Evolutionary conservation across 2,888 invertebrate genomes (phyloP).

Genomic region (Netelia fuscicornis): DNA sequence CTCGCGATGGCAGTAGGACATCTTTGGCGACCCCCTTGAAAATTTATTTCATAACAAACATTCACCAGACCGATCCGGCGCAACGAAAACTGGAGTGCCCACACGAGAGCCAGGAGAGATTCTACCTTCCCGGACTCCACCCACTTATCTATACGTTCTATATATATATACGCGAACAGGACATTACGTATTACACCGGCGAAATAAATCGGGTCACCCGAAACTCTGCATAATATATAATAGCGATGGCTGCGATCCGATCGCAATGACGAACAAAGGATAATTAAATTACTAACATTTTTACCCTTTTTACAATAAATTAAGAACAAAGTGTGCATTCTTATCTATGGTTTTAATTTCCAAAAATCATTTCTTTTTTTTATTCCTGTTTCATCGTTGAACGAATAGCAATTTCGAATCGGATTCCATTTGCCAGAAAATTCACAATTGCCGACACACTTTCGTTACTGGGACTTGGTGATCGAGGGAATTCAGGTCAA

Average conservation of each 20-base stretch:
- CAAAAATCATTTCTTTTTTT: too few species aligned
- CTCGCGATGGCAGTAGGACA: neutral
- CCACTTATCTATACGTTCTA: slow-evolving; percentile 38
- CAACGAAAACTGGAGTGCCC: slow-evolving; percentile 53
- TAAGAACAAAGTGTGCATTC: too few species aligned
- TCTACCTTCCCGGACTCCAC: slow-evolving; percentile 49
- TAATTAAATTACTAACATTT: too few species aligned
- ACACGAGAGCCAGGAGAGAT: slow-evolving; percentile 15
- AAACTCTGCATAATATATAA: slow-evolving; percentile 44
- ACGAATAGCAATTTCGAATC: too few species aligned
- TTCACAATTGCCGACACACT: slow-evolving; percentile 22
- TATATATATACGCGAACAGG: slow-evolving; percentile 10
- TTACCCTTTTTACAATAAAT: too few species aligned
- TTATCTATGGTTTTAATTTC: too few species aligned
- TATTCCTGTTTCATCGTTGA: too few species aligned
- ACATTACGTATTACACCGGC: slow-evolving; percentile 29
- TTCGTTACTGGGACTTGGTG: slow-evolving; percentile 35
- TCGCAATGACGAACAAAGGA: neutral
- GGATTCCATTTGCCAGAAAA: neutral
- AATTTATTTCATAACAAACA: slow-evolving; percentile 71
- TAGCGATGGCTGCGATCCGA: slow-evolving; percentile 52
- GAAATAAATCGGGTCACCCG: slow-evolving; percentile 42
- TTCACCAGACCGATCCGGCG: slow-evolving; percentile 65
- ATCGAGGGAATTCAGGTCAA: slow-evolving; percentile 55
- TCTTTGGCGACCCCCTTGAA: slow-evolving; percentile 48